Percentiles rank a stretch among this genome's conserved stretches.
Conservation (phyloP, 2,797 vertebrate species). For the Austrolebias charrua region DNA sequence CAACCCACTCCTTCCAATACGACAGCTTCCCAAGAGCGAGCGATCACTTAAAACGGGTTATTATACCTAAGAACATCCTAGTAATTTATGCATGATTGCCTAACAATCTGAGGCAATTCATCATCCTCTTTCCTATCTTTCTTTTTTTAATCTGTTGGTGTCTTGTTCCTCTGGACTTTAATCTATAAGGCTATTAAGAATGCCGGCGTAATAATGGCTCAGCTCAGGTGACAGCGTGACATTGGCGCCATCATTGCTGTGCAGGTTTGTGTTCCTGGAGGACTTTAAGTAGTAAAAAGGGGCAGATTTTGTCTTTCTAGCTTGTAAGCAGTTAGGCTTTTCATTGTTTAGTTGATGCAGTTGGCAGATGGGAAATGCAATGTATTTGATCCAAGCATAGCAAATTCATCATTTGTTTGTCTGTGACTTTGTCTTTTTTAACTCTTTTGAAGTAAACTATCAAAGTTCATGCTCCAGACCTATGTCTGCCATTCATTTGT, state of each 20-base stretch:
- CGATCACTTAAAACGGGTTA: conserved; percentile 77
- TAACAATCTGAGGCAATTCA: conserved; percentile 77
- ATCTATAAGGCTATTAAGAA: conserved; percentile 80
- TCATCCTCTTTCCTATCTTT: conserved; percentile 80
- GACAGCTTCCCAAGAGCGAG: conserved; percentile 58
- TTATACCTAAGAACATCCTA: conserved; percentile 76
- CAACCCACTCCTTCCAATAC: conserved; percentile 42
- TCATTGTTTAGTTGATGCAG: conserved; percentile 23
- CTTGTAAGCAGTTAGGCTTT: conserved; percentile 19
- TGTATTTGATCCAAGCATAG: too few species aligned
- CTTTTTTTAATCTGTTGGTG: conserved; percentile 80
- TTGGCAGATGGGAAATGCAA: too few species aligned
- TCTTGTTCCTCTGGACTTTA: conserved; percentile 80
- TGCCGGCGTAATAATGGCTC: conserved; percentile 71
- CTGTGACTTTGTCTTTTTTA: too few species aligned
- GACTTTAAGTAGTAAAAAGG: conserved; percentile 20
- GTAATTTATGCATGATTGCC: conserved; percentile 84
- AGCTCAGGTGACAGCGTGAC: conserved; percentile 75
- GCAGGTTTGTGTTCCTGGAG: conserved; percentile 45
- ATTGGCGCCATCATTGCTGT: conserved; percentile 66
- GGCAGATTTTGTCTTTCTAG: conserved; percentile 27
- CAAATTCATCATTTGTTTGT: too few species aligned
- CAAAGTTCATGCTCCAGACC: too few species aligned
- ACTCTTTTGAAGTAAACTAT: too few species aligned
- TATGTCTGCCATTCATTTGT: too few species aligned